Conservation (phyloP, 1,140 invertebrate genomes). For the Eriosoma lanigerum region DNA sequence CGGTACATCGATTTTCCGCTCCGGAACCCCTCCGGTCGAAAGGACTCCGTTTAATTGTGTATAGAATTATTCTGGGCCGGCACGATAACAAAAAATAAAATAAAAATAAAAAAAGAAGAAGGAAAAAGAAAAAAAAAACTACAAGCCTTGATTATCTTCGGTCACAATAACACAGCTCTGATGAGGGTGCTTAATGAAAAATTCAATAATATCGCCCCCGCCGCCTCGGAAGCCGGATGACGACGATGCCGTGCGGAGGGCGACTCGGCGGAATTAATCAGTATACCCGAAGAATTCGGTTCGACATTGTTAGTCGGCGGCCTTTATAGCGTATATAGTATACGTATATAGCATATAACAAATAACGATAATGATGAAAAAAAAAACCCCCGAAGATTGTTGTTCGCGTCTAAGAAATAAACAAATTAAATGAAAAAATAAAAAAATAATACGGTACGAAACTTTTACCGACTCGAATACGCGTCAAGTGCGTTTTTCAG, state of each 20-base stretch:
- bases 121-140: conserved; percentile 4
- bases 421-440: background rate
- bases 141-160: conserved; percentile 48
- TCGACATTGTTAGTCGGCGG: conserved; percentile 39
- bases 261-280: conserved; percentile 46
- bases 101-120: background rate
- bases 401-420: background rate
- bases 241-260: background rate
- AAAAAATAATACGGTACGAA: background rate
- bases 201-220: conserved; percentile 45
- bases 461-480: background rate
- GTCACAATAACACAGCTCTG: conserved; percentile 48
- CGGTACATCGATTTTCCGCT: conserved; percentile 46
- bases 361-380: background rate
- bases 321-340: background rate
- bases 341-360: background rate
- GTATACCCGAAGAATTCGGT: conserved; percentile 39
- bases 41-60: conserved; percentile 48
- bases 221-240: background rate
- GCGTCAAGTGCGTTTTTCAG: background rate
- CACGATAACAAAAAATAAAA: conserved; percentile 36
- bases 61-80: conserved; percentile 41
- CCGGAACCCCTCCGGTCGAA: conserved; percentile 21
- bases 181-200: conserved; percentile 51
- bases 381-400: background rate